phyloP scores from a whole-genome alignment of 2,113 vertebrate species.

The Merops nubicus region DNA sequence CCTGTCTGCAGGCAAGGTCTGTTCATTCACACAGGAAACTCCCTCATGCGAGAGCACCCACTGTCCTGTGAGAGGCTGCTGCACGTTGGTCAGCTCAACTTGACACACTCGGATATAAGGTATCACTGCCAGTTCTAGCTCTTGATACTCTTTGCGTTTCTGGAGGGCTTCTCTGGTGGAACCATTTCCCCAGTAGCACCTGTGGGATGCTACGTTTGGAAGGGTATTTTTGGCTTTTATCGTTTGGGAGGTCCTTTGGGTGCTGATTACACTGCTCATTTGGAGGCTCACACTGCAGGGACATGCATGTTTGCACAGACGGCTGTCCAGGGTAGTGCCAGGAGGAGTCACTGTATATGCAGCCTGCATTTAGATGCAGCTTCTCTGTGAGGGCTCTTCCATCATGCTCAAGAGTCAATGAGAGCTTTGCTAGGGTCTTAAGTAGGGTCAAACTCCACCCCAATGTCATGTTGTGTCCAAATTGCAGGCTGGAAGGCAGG shows the following conservation, averaged over 20 bases:
- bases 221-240: background rate
- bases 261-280: background rate
- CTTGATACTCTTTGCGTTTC: background rate
- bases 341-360: background rate
- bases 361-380: background rate
- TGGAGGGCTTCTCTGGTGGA: background rate
- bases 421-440: background rate
- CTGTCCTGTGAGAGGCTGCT: constrained; percentile 78
- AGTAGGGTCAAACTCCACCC: background rate
- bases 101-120: constrained; percentile 79
- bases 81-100: constrained; percentile 75
- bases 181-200: background rate
- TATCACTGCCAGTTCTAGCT: background rate
- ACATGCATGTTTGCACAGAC: background rate
- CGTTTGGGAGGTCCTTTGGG: background rate
- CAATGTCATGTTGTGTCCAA: background rate
- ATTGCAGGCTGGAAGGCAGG: background rate
- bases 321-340: background rate
- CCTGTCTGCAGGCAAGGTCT: constrained; percentile 81
- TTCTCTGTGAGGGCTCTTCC: background rate
- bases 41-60: constrained; percentile 73
- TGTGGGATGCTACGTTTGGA: background rate
- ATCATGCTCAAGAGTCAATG: background rate
- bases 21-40: constrained; percentile 72
- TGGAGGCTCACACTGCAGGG: background rate